Base-by-base conservation (phyloP, 2,888 invertebrate species). In the Caenorhabditis drosophilae region DNA sequence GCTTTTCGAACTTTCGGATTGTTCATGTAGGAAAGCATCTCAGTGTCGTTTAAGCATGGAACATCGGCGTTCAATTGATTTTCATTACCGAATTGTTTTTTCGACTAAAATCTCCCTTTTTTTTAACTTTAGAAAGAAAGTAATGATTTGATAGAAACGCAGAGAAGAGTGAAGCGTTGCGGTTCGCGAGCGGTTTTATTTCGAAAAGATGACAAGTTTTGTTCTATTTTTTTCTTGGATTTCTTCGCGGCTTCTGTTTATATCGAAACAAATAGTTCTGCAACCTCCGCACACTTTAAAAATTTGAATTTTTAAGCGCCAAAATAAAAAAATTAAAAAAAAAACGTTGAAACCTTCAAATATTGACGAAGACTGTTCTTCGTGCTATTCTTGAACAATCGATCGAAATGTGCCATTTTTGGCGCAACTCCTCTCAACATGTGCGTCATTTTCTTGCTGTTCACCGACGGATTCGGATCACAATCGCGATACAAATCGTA, bases 1-100 rank as follows among this genome's bases (percentile, higher is more conserved):
- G 78, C 79, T 44, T 70, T 71, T 40, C 77, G 55, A 38, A 81
- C 81, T 50, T 68, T 59, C 23, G 51, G 54, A 48, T 67, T 60
- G 59, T 82, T 82, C 80, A 82, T 76, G 69, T 81, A 82, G 38
- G 66, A 60, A 42, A 77, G 64, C 57, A 82, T 67, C 36, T 77
- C 81, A 31, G 82, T 70, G 53, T 82, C 81, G 60, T 82, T 82
- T 40, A 82, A 59, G 55, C 82, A 82, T 16, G 82, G 82, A 15
- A 78, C 77, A 42, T 75, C 79, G 31, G 72, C 70, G 31, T 51
- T 54, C 47, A 73, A 54, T 25, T 60, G 67, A 35, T 57, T 63
- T 35, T 56, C 41, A n/a, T 58, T 41, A 22, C 49, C n/a, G n/a
- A n/a, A n/a, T n/a, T n/a, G n/a, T n/a, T n/a, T n/a, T n/a, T n/a